A percentile compares a stretch with the other conserved stretches of the same genome.
phyloP scores from a whole-genome alignment of 2,888 invertebrate species.

The Polietes domitor region DNA sequence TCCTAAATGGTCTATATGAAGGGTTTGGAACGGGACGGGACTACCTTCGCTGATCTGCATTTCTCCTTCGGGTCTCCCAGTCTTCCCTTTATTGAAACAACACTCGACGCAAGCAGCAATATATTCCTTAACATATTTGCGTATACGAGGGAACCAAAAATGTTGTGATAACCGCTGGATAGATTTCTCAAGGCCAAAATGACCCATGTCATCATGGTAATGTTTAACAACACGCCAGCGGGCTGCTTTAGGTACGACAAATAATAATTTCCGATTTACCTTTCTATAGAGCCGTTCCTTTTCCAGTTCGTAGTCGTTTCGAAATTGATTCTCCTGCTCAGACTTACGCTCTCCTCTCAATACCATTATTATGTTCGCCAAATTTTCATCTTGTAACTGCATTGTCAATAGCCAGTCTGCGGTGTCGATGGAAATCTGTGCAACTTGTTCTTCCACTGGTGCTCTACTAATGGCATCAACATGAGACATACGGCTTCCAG shows the following conservation, averaged over 20 bases:
- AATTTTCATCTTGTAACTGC: slow-evolving; percentile 54
- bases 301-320: slow-evolving; percentile 35
- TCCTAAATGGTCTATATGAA: slow-evolving; percentile 83
- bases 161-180: slow-evolving; percentile 23
- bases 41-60: not conserved
- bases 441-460: not conserved
- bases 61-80: slow-evolving; percentile 34
- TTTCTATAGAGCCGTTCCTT: not conserved
- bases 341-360: not conserved
- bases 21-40: slow-evolving; percentile 26
- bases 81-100: slow-evolving; percentile 49
- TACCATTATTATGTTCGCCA: not conserved
- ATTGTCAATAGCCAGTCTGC: slow-evolving; percentile 64
- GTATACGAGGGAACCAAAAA: slow-evolving; percentile 46
- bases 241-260: slow-evolving; percentile 56
- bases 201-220: slow-evolving; percentile 70
- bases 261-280: not conserved
- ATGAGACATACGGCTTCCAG: slow-evolving; percentile 51
- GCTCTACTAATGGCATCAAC: slow-evolving; percentile 60
- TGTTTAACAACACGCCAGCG: slow-evolving; percentile 64
- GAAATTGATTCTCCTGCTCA: slow-evolving; percentile 26
- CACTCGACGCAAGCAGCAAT: slow-evolving; percentile 47
- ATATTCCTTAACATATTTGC: slow-evolving; percentile 48
- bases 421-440: slow-evolving; percentile 17
- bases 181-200: slow-evolving; percentile 22